These are phyloP conservation scores for Cosmia trapezina DNA, from an alignment of 2,888 invertebrate genomes.

Conservation along the genomic window DNA sequence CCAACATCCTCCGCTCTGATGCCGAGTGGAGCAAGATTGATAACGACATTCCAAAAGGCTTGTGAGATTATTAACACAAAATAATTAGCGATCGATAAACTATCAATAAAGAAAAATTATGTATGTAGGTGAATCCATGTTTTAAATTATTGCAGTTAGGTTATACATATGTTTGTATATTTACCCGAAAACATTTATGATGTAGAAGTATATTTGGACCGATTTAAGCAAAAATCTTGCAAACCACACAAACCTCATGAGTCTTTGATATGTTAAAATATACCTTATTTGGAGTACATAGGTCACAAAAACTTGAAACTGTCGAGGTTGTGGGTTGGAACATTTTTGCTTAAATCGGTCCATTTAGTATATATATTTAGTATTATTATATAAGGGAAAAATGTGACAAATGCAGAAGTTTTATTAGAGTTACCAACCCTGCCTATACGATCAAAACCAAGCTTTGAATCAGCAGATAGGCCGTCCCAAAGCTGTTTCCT, in stretches of 20 bases:
- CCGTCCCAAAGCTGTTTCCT: background rate
- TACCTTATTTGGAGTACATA: too few relatives aligned
- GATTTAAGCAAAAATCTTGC: too few relatives aligned
- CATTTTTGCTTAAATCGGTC: too few relatives aligned
- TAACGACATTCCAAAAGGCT: background rate
- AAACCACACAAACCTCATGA: too few relatives aligned
- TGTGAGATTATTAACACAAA: background rate
- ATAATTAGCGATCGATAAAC: background rate
- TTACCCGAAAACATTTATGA: background rate
- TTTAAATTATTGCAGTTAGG: background rate
- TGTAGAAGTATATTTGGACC: too few relatives aligned
- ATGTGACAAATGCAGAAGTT: background rate
- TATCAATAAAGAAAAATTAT: background rate
- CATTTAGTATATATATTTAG: too few relatives aligned
- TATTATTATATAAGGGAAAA: background rate
- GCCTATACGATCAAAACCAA: too few relatives aligned
- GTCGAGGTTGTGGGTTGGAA: too few relatives aligned
- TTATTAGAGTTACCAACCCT: background rate
- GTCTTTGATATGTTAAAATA: too few relatives aligned
- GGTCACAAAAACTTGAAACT: too few relatives aligned
- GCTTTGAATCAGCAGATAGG: background rate
- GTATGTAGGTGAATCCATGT: background rate
- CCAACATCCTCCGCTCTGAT: conserved; percentile 76
- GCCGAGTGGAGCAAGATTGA: conserved; percentile 73
- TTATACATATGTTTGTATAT: background rate